These are phyloP conservation scores for Macheiramphus alcinus DNA, from an alignment of 2,113 vertebrate genomes.

Conservation along the genomic window DNA sequence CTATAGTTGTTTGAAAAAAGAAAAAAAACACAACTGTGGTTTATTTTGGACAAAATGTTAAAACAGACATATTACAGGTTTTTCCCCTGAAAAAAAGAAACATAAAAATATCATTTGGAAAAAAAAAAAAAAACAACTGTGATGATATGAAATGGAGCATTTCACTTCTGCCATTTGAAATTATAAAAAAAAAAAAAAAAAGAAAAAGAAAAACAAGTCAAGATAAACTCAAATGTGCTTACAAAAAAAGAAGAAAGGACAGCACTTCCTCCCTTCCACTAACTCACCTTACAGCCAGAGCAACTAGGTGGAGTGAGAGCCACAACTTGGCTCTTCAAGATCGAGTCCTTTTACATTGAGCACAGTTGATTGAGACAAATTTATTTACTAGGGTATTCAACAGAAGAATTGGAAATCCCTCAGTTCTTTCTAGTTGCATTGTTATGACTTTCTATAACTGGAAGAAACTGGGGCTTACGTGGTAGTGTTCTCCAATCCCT, in stretches of 20 bases:
- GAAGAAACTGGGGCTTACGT: background rate
- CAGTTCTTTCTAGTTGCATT: background rate
- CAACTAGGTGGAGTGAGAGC: background rate
- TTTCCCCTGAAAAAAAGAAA: background rate
- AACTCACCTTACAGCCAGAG: background rate
- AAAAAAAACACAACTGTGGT: background rate
- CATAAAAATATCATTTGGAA: background rate
- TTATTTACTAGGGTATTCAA: background rate
- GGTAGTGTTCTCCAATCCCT: background rate
- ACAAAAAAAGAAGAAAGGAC: background rate
- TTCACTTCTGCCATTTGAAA: background rate
- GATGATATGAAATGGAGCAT: background rate
- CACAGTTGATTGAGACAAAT: background rate
- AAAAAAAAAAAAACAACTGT: background rate
- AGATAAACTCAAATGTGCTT: background rate
- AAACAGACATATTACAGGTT: accelerated
- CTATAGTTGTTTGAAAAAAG: background rate
- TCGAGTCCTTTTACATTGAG: background rate
- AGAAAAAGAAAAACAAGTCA: accelerated
- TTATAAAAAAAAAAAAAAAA: no score
- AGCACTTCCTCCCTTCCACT: background rate
- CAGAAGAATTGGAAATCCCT: background rate
- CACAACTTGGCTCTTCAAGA: background rate
- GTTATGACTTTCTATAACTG: background rate
- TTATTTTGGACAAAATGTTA: background rate